A percentile compares a stretch with the other conserved stretches of the same genome.
These are phyloP conservation scores for Phymastichus coffea DNA, from an alignment of 1,140 invertebrate species.

Conservation along the genomic window DNA sequence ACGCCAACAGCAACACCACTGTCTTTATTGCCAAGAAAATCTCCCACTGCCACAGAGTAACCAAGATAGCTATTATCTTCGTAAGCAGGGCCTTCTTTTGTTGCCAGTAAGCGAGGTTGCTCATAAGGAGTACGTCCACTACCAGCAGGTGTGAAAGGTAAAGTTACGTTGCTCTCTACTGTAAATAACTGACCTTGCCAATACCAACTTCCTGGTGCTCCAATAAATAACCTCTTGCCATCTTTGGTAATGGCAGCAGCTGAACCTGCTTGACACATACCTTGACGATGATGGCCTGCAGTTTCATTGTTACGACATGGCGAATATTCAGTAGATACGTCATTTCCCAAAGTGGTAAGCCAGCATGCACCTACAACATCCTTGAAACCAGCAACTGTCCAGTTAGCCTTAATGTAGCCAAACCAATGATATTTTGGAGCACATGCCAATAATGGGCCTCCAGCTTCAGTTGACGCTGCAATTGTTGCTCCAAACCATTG, in stretches of 20 bases:
- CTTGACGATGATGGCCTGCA: constrained; percentile 89
- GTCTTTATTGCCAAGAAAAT: constrained; percentile 80
- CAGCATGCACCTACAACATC: constrained; percentile 96
- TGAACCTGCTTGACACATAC: constrained; percentile 91
- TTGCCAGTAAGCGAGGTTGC: constrained; percentile 60
- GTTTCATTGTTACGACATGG: constrained; percentile 83
- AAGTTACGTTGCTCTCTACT: constrained; percentile 40
- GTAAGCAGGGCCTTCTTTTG: constrained; percentile 73
- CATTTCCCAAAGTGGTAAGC: constrained; percentile 70
- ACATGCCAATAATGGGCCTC: constrained; percentile 87
- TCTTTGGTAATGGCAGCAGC: constrained; percentile 83
- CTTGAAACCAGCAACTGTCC: constrained; percentile 49
- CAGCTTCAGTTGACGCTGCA: constrained; percentile 73
- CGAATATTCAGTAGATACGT: constrained; percentile 66
- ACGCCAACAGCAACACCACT: constrained; percentile 89
- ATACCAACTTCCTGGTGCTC: constrained; percentile 93
- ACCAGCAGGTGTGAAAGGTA: constrained; percentile 35
- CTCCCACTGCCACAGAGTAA: constrained; percentile 87
- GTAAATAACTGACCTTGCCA: constrained; percentile 88
- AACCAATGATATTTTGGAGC: constrained; percentile 93
- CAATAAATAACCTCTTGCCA: constrained; percentile 82
- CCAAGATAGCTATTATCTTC: constrained; percentile 93
- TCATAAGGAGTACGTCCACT: constrained; percentile 9
- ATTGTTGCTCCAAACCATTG: constrained; percentile 97
- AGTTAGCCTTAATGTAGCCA: constrained; percentile 36